Evolutionary conservation across 2,113 vertebrate genomes (phyloP).

Genomic region (Nematolebias whitei): DNA sequence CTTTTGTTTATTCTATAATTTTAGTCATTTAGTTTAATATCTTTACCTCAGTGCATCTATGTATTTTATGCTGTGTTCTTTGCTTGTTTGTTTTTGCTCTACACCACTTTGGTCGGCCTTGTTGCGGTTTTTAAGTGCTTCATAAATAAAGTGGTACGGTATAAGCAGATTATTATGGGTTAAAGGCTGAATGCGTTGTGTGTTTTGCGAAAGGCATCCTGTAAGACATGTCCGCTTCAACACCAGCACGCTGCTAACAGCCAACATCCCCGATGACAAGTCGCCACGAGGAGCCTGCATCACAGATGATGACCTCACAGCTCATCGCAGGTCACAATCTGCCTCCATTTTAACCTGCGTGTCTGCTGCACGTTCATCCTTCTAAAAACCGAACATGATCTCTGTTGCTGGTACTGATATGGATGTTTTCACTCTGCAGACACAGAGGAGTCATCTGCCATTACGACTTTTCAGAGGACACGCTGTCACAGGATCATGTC

Average conservation of each 20-base stretch:
- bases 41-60: no score
- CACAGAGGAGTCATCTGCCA: conserved; percentile 88
- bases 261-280: conserved; percentile 91
- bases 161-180: neutral
- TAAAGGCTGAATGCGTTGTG: neutral
- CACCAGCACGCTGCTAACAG: conserved; percentile 88
- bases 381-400: no score
- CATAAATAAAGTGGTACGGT: no score
- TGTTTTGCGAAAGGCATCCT: conserved; percentile 82
- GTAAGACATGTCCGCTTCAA: conserved; percentile 87
- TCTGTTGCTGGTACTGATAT: neutral
- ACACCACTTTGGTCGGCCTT: no score
- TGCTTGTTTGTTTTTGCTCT: no score
- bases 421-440: conserved; percentile 64
- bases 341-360: no score
- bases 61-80: no score
- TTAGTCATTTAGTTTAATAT: no score
- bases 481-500: conserved; percentile 78
- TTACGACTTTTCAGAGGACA: conserved; percentile 89
- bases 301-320: conserved; percentile 86
- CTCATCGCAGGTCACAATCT: conserved; percentile 86
- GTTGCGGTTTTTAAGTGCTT: no score
- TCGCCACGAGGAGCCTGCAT: conserved; percentile 85
- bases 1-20: no score
- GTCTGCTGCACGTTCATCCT: no score